Evolutionary conservation across 2,113 vertebrate species (phyloP).

Genomic region (Corythaeola cristata): DNA sequence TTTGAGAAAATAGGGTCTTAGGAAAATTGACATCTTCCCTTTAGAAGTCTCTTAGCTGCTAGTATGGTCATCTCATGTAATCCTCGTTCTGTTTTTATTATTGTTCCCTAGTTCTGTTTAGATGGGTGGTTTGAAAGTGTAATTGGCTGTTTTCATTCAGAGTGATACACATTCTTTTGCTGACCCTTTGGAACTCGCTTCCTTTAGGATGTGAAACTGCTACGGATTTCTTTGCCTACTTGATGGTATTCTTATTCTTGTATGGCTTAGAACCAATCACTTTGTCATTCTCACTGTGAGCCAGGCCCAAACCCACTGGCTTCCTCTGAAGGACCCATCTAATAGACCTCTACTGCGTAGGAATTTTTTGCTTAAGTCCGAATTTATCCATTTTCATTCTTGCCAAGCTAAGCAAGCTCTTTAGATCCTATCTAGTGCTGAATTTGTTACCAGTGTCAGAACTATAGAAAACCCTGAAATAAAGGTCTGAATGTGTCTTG

Average conservation of each 20-base stretch:
- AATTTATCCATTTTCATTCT: background rate
- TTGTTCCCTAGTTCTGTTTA: background rate
- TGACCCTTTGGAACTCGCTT: background rate
- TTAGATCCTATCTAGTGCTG: background rate
- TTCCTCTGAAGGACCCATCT: background rate
- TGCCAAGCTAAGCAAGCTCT: background rate
- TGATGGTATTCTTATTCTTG: background rate
- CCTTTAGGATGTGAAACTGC: background rate
- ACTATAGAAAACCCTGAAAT: background rate
- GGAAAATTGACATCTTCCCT: background rate
- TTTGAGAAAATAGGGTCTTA: background rate
- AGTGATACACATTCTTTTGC: background rate
- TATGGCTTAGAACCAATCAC: background rate
- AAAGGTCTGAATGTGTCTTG: background rate
- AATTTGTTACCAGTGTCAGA: background rate
- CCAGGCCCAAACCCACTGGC: background rate
- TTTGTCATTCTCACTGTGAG: slow-evolving; percentile 34
- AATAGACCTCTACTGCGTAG: background rate
- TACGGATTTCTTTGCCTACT: slow-evolving; percentile 33
- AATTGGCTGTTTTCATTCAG: slow-evolving; percentile 1
- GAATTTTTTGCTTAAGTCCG: background rate
- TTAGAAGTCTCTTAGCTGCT: background rate
- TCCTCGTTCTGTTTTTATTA: background rate
- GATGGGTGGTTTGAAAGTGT: background rate
- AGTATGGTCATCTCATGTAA: background rate